These are phyloP conservation scores for Aphodius sticticus DNA, from an alignment of 2,888 invertebrate genomes.

Conservation along the genomic window DNA sequence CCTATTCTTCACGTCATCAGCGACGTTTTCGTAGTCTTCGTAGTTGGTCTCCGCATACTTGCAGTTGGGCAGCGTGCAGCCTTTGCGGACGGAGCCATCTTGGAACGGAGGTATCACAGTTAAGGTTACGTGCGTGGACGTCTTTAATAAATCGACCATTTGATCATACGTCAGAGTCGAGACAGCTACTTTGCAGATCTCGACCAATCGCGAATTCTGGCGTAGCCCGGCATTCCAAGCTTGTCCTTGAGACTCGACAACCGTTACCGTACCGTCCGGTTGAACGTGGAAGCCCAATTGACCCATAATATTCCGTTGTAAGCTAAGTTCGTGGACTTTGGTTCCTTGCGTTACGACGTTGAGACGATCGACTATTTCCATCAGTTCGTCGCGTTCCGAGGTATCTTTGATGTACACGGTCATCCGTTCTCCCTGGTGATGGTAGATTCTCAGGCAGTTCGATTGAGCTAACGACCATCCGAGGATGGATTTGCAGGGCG, in stretches of 20 bases:
- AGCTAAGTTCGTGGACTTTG: constrained; percentile 79
- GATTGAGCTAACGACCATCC: constrained; percentile 65
- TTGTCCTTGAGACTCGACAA: constrained; percentile 80
- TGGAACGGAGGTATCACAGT: constrained; percentile 78
- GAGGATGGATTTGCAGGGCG: constrained; percentile 83
- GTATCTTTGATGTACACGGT: constrained; percentile 79
- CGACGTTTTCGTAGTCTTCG: constrained; percentile 76
- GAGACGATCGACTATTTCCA: constrained; percentile 83
- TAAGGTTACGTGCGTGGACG: constrained; percentile 86
- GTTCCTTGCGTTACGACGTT: constrained; percentile 81
- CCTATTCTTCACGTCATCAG: constrained; percentile 61
- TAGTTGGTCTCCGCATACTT: constrained; percentile 68
- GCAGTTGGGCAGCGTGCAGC: constrained; percentile 71
- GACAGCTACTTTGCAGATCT: constrained; percentile 72
- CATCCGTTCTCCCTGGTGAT: constrained; percentile 91
- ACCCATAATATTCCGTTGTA: constrained; percentile 81
- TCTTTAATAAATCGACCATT: constrained; percentile 91
- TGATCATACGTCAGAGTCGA: constrained; percentile 90
- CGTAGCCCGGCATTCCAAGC: constrained; percentile 86
- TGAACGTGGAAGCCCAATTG: constrained; percentile 92
- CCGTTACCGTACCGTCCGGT: constrained; percentile 92
- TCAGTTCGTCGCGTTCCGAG: constrained; percentile 72
- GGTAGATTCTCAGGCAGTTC: constrained; percentile 80
- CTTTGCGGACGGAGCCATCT: constrained; percentile 74
- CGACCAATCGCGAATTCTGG: constrained; percentile 89